Percentiles rank a stretch among this genome's conserved stretches.
phyloP scores from a whole-genome alignment of 1,140 invertebrate genomes.

The Wiebesia pumilae region DNA sequence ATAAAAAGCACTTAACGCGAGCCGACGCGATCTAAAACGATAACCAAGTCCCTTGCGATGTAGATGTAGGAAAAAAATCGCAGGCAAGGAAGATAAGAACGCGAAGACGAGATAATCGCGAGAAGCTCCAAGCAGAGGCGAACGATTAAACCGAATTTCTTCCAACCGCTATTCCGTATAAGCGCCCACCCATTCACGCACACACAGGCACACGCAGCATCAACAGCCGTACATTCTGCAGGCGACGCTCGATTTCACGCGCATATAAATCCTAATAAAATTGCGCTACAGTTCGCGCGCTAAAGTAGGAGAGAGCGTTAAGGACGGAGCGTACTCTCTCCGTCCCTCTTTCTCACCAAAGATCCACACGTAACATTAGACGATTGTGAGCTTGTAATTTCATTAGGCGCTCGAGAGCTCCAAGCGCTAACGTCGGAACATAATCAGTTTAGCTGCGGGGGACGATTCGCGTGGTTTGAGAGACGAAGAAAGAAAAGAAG shows the following conservation, averaged over 20 bases:
- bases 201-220: not conserved
- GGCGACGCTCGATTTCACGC: conserved; percentile 25
- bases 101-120: not conserved
- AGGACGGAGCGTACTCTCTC: conserved; percentile 51
- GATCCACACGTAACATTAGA: conserved; percentile 66
- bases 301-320: conserved; percentile 52
- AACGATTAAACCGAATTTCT: conserved; percentile 39
- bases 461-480: conserved; percentile 42
- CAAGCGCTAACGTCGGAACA: conserved; percentile 59
- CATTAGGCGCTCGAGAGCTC: conserved; percentile 60
- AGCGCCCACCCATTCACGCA: not conserved
- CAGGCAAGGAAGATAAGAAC: not conserved
- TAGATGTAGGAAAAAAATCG: not conserved
- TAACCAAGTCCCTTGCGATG: not conserved
- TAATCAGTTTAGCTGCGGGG: conserved; percentile 68
- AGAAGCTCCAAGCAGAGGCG: not conserved
- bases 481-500: conserved; percentile 16
- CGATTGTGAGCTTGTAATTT: conserved; percentile 69
- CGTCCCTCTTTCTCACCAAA: conserved; percentile 37
- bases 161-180: conserved; percentile 3
- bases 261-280: conserved; percentile 47
- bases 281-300: not conserved
- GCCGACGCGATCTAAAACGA: not conserved
- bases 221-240: not conserved
- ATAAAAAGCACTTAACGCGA: conserved; percentile 40